A percentile compares a stretch with the other conserved stretches of the same genome.
These are phyloP conservation scores for Macrophya alboannulata DNA, from an alignment of 2,888 invertebrate species.

Conservation along the genomic window DNA sequence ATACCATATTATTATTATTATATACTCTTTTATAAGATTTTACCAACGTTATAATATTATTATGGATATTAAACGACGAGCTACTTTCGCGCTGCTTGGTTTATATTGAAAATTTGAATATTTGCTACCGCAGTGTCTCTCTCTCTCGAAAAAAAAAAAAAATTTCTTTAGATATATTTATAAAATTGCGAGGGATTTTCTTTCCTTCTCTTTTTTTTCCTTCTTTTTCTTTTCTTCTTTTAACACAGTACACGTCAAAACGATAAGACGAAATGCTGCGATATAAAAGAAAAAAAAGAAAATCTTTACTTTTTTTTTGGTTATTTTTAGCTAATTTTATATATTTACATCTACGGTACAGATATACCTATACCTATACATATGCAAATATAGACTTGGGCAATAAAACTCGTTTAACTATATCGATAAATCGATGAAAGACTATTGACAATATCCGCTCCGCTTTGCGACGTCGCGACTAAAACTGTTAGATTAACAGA, in stretches of 20 bases:
- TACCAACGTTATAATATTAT: not conserved
- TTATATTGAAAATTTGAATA: conserved; percentile 12
- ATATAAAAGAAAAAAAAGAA: not conserved
- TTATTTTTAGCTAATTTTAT: not conserved
- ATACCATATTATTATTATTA: not conserved
- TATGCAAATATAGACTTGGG: not conserved
- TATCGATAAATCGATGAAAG: not conserved
- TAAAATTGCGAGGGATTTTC: not conserved
- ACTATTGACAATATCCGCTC: not conserved
- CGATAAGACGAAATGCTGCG: not conserved
- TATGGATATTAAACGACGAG: not conserved
- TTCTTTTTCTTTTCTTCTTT: not conserved
- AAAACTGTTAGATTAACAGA: not conserved
- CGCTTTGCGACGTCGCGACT: conserved; percentile 14
- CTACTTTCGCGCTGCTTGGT: not conserved
- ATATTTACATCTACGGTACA: not conserved
- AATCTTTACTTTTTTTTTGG: not conserved
- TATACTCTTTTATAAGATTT: not conserved
- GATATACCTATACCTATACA: not conserved
- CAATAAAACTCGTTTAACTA: not conserved
- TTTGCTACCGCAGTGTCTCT: not conserved
- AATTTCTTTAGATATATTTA: not conserved
- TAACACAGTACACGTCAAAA: not conserved
- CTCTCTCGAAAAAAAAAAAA: not conserved
- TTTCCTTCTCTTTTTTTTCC: not conserved